Conservation (phyloP, 1,140 invertebrate genomes). For the Scylla paramamosain region DNA sequence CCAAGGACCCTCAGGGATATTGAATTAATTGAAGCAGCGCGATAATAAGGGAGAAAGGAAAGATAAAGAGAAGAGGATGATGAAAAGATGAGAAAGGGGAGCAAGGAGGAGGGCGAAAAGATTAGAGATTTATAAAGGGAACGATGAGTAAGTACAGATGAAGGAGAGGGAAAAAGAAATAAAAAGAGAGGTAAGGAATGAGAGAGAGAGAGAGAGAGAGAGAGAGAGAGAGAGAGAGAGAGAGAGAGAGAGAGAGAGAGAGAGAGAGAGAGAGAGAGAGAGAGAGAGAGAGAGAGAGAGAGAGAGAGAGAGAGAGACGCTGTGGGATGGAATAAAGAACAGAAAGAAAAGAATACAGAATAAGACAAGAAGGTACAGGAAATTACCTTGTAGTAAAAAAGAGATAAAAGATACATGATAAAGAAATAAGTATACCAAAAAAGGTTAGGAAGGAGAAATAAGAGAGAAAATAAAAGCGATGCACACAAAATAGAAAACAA, state of each 20-base stretch:
- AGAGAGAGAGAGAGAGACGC: too few relatives aligned
- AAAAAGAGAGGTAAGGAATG: background rate
- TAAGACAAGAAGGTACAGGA: background rate
- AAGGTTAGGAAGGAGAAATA: background rate
- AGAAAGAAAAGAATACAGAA: too few relatives aligned
- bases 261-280: background rate
- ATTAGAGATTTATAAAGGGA: too few relatives aligned
- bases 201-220: background rate
- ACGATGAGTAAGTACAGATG: too few relatives aligned
- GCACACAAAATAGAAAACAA: background rate
- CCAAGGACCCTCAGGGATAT: background rate
- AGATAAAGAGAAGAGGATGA: slow-evolving; percentile 10
- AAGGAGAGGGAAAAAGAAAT: too few relatives aligned
- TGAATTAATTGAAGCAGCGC: background rate
- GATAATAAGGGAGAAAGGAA: slow-evolving; percentile 12
- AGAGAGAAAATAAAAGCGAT: slow-evolving; percentile 32
- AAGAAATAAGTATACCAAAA: too few relatives aligned
- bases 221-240: background rate
- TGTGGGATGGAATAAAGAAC: too few relatives aligned
- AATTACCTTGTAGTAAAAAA: background rate
- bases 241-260: background rate
- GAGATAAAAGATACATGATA: background rate
- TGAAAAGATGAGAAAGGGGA: background rate
- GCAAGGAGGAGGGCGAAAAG: background rate
- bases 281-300: background rate